Conservation (phyloP, 2,797 vertebrate species). For the Hypotaenidia philippensis region DNA sequence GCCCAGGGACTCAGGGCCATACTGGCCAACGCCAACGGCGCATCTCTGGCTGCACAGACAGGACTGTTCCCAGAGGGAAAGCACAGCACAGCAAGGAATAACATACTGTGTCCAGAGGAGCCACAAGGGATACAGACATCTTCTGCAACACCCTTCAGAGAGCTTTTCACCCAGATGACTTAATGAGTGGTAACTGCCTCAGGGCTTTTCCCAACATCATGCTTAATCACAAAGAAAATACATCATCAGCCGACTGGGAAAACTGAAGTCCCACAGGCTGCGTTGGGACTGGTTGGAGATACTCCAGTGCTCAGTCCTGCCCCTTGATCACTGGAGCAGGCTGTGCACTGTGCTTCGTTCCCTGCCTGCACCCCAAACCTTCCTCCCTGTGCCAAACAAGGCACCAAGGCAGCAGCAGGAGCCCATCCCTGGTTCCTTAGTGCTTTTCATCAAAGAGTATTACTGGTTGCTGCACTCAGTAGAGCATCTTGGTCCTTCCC, state of each 20-base stretch:
- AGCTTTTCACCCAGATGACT: not conserved
- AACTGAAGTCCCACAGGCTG: not conserved
- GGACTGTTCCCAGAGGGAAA: not conserved
- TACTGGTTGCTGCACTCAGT: not conserved
- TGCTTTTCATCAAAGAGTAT: not conserved
- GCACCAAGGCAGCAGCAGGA: not conserved
- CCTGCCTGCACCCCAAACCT: not conserved
- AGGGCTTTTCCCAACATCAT: not conserved
- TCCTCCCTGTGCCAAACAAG: no score
- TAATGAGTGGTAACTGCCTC: not conserved
- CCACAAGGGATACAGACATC: not conserved
- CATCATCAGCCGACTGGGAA: not conserved
- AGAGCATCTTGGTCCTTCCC: not conserved
- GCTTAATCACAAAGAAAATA: not conserved
- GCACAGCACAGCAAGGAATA: not conserved
- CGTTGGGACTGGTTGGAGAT: not conserved
- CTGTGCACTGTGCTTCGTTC: not conserved
- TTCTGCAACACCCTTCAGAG: not conserved
- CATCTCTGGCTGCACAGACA: not conserved
- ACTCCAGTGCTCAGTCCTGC: not conserved
- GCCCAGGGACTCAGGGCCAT: not conserved
- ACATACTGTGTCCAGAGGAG: not conserved
- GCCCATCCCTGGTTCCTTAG: not conserved
- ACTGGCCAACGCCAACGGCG: fast-evolving
- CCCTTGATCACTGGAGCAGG: not conserved